Base-by-base conservation (phyloP, 1,140 invertebrate species). In the Calosoma granatense region DNA sequence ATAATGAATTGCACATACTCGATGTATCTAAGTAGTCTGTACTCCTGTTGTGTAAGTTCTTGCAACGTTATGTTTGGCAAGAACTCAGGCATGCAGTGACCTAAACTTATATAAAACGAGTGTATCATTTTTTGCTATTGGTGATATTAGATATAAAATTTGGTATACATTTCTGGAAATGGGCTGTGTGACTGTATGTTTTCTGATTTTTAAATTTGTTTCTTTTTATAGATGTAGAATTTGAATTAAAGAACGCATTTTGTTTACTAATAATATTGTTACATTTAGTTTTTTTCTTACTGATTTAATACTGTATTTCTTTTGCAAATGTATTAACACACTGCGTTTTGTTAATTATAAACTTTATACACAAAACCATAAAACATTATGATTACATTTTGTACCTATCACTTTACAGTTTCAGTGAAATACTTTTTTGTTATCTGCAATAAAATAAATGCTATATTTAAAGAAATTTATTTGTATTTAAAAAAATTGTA, bases 341-440 rank as follows among this genome's bases (percentile, higher is more conserved):
- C 17, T 51, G 19, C 11, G 19, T 21, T 21, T 53, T 53, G 21
- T 53, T 22, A 47, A 57, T 57, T 57, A 47, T 47, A 47, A 47
- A 12, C 41, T 47, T 17, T 47, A 47, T 47, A 47, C 41, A 47
- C 41, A 17, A 17, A 47, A n/a, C n/a, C n/a, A n/a, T n/a, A n/a
- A n/a, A n/a, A n/a, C n/a, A n/a, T n/a, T n/a, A n/a, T n/a, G n/a
- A n/a, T n/a, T n/a, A n/a, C n/a, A n/a, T n/a, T n/a, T n/a, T n/a
- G n/a, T n/a, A n/a, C n/a, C n/a, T n/a, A n/a, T n/a, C n/a, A n/a
- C n/a, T n/a, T n/a, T n/a, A n/a, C n/a, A n/a, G n/a, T n/a, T 52
- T 21, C 21, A 56, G 39, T 22, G 30, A 43, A 51, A 55, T 30
- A 51, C 14, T 6, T 6, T n/a, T 30, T 30, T 30, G 14, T 14